phyloP scores from a whole-genome alignment of 2,113 vertebrate species.

The Seriola rivoliana region DNA sequence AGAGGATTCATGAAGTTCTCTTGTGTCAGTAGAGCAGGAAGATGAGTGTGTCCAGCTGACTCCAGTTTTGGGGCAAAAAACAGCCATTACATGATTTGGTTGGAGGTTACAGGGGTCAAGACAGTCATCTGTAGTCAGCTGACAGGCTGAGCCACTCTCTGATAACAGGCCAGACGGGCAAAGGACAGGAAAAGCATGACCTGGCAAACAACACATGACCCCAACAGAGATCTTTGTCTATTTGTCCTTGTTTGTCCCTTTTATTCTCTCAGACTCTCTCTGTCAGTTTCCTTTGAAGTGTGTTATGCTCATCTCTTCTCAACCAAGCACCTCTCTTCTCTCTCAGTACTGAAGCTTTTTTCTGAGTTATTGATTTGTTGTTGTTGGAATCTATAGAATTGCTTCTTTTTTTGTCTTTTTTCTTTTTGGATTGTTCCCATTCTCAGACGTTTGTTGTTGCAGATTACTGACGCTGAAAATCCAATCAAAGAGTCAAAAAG shows the following conservation, averaged over 20 bases:
- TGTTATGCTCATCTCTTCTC: background rate
- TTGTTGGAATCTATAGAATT: background rate
- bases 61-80: conserved; percentile 28
- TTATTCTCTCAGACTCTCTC: conserved; percentile 9
- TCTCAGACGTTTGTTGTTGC: background rate
- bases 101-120: conserved; percentile 63
- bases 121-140: conserved; percentile 73
- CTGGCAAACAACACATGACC: conserved; percentile 74
- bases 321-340: background rate
- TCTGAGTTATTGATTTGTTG: conserved; percentile 33
- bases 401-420: background rate
- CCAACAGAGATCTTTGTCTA: conserved; percentile 49
- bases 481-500: too few relatives aligned
- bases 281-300: conserved; percentile 14
- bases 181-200: conserved; percentile 76
- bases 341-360: background rate
- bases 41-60: conserved; percentile 30
- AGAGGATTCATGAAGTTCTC: conserved; percentile 3
- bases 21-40: background rate
- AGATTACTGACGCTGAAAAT: background rate
- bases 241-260: conserved; percentile 43
- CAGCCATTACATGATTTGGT: conserved; percentile 58
- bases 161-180: conserved; percentile 81
- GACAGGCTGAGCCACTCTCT: conserved; percentile 49
- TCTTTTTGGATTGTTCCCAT: background rate